Evolutionary conservation across 1,140 invertebrate species (phyloP).

Genomic region (Brachionus rubens): DNA sequence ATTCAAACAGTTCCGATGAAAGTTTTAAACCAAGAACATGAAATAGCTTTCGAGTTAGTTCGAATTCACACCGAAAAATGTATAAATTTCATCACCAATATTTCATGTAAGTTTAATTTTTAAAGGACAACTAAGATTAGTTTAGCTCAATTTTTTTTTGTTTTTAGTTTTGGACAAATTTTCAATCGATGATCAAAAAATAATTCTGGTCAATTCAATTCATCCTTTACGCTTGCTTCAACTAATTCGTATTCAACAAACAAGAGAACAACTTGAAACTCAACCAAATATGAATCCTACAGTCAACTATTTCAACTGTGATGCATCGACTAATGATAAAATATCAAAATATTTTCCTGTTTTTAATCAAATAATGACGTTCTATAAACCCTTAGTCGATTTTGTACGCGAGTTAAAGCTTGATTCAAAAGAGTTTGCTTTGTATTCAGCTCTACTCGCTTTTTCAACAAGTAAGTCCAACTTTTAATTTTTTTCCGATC

Average conservation of each 20-base stretch:
- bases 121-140: background rate
- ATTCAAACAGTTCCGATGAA: slow-evolving; percentile 1
- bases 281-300: background rate
- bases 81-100: slow-evolving; percentile 13
- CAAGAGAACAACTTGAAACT: slow-evolving; percentile 21
- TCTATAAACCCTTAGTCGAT: background rate
- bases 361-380: background rate
- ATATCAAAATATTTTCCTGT: slow-evolving; percentile 16
- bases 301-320: slow-evolving; percentile 27
- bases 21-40: slow-evolving; percentile 14
- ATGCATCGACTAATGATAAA: background rate
- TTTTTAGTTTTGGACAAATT: background rate
- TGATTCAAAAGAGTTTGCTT: slow-evolving; percentile 27
- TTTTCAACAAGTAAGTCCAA: slow-evolving; percentile 46
- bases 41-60: background rate
- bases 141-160: background rate
- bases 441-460: slow-evolving; percentile 5
- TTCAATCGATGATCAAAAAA: slow-evolving; percentile 5
- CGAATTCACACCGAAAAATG: slow-evolving; percentile 31
- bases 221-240: slow-evolving; percentile 19
- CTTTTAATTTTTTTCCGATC: background rate
- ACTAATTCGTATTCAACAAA: slow-evolving; percentile 2
- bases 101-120: slow-evolving; percentile 32
- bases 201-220: background rate
- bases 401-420: background rate